These are phyloP conservation scores for Anarhynchus alexandrinus DNA, from an alignment of 2,113 vertebrate species.

Conservation along the genomic window DNA sequence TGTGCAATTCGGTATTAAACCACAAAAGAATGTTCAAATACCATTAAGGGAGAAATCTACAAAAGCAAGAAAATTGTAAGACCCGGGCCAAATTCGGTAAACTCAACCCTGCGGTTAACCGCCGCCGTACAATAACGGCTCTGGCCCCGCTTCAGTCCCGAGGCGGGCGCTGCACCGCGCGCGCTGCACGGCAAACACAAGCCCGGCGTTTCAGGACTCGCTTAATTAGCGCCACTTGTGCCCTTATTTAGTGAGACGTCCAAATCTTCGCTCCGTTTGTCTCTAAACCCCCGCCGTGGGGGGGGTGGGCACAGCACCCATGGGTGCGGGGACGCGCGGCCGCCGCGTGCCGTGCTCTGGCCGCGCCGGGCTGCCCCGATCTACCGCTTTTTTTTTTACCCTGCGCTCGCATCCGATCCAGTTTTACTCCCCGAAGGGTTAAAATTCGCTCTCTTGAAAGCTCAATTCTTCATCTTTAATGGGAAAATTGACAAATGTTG, in stretches of 20 bases:
- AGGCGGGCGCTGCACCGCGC: not conserved
- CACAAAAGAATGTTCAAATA: conserved; percentile 37
- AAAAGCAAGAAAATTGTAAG: conserved; percentile 1
- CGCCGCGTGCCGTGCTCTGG: fast-evolving
- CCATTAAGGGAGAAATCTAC: conserved; percentile 27
- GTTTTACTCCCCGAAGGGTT: not conserved
- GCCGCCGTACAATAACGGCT: too few species aligned
- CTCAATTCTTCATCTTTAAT: not conserved
- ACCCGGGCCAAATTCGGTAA: not conserved
- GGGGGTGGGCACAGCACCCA: not conserved
- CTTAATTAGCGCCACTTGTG: not conserved
- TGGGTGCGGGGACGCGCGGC: not conserved
- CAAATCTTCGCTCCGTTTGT: fast-evolving
- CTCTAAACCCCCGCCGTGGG: fast-evolving
- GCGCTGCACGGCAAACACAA: not conserved
- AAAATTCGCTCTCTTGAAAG: not conserved
- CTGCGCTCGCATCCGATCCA: fast-evolving
- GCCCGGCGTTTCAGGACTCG: fast-evolving
- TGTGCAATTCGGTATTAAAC: not conserved
- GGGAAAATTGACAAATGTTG: not conserved
- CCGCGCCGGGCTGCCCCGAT: not conserved
- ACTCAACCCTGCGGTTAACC: not conserved
- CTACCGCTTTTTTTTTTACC: too few species aligned
- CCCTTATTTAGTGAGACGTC: fast-evolving
- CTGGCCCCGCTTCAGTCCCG: not conserved